Evolutionary conservation across 2,113 vertebrate species (phyloP), one percentile per base, ranked within the genome.

Genomic region (Pelecanus crispus): DNA sequence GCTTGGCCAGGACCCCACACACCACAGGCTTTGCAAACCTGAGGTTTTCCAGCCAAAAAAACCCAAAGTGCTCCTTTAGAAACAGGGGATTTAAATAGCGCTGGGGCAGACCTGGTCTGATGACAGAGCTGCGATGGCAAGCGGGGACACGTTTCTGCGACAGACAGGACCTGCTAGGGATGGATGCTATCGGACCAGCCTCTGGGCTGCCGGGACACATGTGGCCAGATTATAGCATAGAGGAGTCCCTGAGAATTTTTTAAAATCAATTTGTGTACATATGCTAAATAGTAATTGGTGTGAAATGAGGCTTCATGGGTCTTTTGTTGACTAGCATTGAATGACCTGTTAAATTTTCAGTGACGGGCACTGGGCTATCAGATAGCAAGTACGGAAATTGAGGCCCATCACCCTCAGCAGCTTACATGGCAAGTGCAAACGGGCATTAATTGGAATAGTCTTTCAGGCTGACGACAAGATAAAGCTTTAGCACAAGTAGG

Each of bases 261-360:
- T 32, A 0, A 87, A 91, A 92, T 81, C 78, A 88, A 49, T 90
- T 92, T 73, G 49, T 49, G 34, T 92, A 95, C 50, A 44, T 83
- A 90, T 44, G 50, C 71, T 86, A 95, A 94, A 45, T 63, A 86
- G 70, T 91, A 94, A 90, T 72, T 83, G 44, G 83, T 87, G 63
- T 92, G 91, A 97, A 95, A 91, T 88, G 73, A 94, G 45, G 59
- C 92, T 94, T 96, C 86, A 86, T 81, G 87, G 55, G 63, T 96
- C 86, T 94, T 94, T 74, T 92, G 67, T 66, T 88, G 88, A 92
- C 81, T 75, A 93, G 83, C 82, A 86, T 74, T 83, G 71, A 95
- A 95, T 82, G 66, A 89, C 79, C 86, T 91, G 59, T 80, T 88
- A 92, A 86, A 74, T 78, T 95, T 92, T 81, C 74, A 82, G 91